Percentiles rank a stretch among this genome's conserved stretches.
These are phyloP conservation scores for Enteromius afrohamiltoni DNA, from an alignment of 2,797 vertebrate species.

Conservation along the genomic window DNA sequence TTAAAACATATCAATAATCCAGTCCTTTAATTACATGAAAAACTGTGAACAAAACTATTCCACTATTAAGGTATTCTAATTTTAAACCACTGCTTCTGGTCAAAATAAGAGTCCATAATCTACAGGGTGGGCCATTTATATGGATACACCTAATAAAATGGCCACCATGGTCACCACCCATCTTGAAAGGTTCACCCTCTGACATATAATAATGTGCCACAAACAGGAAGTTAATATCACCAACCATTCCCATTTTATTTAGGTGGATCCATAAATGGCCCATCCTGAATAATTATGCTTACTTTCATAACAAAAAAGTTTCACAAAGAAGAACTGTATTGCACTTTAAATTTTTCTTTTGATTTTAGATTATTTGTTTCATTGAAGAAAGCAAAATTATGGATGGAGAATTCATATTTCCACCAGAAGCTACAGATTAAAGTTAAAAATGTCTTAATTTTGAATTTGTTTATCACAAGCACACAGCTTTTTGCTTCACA, in stretches of 20 bases:
- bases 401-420: background rate
- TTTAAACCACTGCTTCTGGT: background rate
- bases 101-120: background rate
- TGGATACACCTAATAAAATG: no score
- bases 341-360: background rate
- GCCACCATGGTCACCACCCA: no score
- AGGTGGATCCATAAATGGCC: no score
- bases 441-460: background rate
- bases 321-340: background rate
- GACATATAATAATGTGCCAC: no score
- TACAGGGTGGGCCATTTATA: background rate
- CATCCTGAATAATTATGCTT: background rate
- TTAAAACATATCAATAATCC: background rate
- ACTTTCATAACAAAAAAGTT: background rate
- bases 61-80: background rate
- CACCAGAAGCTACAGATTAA: background rate
- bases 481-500: background rate
- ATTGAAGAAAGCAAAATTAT: background rate
- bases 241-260: no score
- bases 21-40: background rate
- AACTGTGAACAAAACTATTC: background rate
- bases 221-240: no score
- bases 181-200: no score
- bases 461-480: background rate
- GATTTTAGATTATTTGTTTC: background rate